These are phyloP conservation scores for Antedon mediterranea DNA, from an alignment of 53 echinoderm and acorn worm species.

Conservation along the genomic window DNA sequence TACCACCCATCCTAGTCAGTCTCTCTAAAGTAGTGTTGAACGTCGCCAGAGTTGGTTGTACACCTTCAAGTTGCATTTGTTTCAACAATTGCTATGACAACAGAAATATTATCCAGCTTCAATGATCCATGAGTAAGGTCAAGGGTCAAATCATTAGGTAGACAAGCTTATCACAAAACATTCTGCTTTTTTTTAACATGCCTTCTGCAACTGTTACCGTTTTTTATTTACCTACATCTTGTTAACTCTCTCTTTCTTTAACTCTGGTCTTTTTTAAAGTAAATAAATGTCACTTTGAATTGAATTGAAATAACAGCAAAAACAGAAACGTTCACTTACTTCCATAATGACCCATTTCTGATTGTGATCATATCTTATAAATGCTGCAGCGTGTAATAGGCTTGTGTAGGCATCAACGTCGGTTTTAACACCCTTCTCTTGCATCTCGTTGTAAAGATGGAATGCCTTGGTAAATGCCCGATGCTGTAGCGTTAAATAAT, in stretches of 20 bases:
- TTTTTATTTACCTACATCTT: too few species aligned
- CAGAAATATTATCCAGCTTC: too few species aligned
- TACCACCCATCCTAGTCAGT: constrained; percentile 46
- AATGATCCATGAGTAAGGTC: too few species aligned
- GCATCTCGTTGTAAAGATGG: constrained; percentile 85
- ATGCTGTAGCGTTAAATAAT: constrained; percentile 22
- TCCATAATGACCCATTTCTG: constrained; percentile 59
- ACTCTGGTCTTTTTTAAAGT: too few species aligned
- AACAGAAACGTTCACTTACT: constrained; percentile 60
- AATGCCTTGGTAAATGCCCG: constrained; percentile 54
- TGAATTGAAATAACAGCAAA: background rate
- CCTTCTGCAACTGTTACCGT: too few species aligned
- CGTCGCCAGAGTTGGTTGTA: constrained; percentile 44
- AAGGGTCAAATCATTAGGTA: too few species aligned
- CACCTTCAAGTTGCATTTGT: constrained; percentile 69
- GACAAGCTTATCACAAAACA: too few species aligned
- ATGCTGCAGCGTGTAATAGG: constrained; percentile 43
- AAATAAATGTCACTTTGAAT: too few species aligned
- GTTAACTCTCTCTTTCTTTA: too few species aligned
- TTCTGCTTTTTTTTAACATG: too few species aligned
- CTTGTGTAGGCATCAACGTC: constrained; percentile 57
- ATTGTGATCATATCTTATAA: constrained; percentile 45
- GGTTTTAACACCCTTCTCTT: constrained; percentile 48
- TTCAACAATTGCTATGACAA: constrained; percentile 67
- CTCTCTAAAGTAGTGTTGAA: constrained; percentile 53